Evolutionary conservation across 2,888 invertebrate genomes (phyloP), one percentile per base, ranked within the genome.

Genomic region (Brenthis hecate): DNA sequence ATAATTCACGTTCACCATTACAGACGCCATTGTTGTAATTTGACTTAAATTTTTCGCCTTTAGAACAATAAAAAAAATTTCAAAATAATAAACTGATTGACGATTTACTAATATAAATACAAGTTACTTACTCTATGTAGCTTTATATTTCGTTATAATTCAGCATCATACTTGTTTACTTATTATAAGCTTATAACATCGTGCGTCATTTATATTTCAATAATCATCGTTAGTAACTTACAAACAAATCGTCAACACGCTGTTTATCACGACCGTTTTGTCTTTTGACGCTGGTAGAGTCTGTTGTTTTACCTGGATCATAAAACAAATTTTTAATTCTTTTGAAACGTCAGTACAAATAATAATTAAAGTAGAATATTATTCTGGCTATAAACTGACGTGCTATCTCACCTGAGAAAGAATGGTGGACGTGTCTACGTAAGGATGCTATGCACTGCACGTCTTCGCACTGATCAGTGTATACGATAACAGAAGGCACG

Each of bases 141-240:
- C 28, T 62, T 48, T 68, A 58, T 64, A 54, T 68, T 47, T 50
- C 13, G 43, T 47, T 51, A 55, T 65, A 65, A 53, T 55, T 66
- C 56, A 60, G 63, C 65, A 66, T 62, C 65, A 67, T 58, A 66
- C 68, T 73, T 74, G 71, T 73, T 74, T 73, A 72, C 72, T 16
- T 50, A 66, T 67, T 66, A 55, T 56, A 63, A 65, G 67, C 66
- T 65, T 72, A 58, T 65, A 64, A 71, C 64, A 19, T 66, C 62
- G 62, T 74, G 73, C 75, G 75, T 74, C 73, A 75, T 63, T 58
- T 48, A 28, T 58, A 58, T 50, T 50, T 50, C 50, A 60, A 50
- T 50, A 69, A 69, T 56, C 70, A 64, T 60, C 62, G 54, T 56
- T 50, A 69, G 65, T 51, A 58, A 65, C 68, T 66, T 68, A 61